A percentile compares a stretch with the other conserved stretches of the same genome.
These are phyloP conservation scores for Tachycineta bicolor DNA, from an alignment of 2,113 vertebrate species.

Conservation along the genomic window DNA sequence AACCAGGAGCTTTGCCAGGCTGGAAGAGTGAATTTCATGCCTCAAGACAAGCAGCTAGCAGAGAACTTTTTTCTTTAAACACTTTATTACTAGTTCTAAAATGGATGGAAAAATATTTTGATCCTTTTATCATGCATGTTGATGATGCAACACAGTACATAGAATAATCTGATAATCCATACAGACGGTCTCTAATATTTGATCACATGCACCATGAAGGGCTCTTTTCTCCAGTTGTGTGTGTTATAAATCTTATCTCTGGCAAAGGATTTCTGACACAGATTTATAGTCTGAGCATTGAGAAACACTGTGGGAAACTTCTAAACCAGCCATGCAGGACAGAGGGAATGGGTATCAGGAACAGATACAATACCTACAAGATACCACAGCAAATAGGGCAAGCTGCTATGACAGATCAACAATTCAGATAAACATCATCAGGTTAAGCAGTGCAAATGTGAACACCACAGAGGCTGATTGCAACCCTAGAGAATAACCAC, in stretches of 20 bases:
- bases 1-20: neutral
- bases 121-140: neutral
- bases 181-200: neutral
- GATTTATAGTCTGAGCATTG: neutral
- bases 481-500: neutral
- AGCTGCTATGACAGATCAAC: neutral
- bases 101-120: neutral
- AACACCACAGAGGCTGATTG: neutral
- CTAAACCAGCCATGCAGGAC: neutral
- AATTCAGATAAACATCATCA: neutral
- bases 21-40: neutral
- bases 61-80: neutral
- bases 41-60: neutral
- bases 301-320: neutral
- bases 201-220: accelerated
- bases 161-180: neutral
- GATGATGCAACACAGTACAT: neutral
- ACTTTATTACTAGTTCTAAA: neutral
- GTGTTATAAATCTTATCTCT: neutral
- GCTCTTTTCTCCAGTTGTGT: neutral
- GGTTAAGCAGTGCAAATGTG: neutral
- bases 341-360: neutral
- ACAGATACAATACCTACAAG: neutral
- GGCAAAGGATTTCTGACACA: neutral
- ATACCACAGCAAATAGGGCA: neutral